phyloP scores from a whole-genome alignment of 1,140 invertebrate genomes.

The Atta colombica region DNA sequence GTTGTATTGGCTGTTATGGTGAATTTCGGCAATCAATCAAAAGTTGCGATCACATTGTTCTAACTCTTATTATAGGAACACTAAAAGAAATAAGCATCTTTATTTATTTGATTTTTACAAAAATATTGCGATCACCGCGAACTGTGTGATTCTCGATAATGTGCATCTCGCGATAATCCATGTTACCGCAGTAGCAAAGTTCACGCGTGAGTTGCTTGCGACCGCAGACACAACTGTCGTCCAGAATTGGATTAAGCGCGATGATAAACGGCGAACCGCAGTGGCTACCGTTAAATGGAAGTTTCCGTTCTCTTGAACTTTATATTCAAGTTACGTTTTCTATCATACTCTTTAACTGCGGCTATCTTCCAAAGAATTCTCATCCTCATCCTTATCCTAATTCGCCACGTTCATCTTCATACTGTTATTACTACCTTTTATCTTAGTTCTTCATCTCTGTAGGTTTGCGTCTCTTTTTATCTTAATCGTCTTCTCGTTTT shows the following conservation, averaged over 20 bases:
- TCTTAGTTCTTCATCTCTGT: background rate
- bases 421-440: background rate
- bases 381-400: constrained; percentile 11
- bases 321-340: constrained; percentile 5
- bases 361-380: background rate
- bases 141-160: constrained; percentile 3
- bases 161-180: constrained; percentile 19
- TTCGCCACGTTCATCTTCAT: constrained; percentile 2
- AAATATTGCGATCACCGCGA: background rate
- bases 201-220: constrained; percentile 68
- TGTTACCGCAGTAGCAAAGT: constrained; percentile 55
- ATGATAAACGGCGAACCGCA: constrained; percentile 69
- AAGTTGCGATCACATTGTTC: no score
- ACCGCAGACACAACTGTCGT: constrained; percentile 68
- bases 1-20: no score
- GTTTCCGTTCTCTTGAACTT: constrained; percentile 62
- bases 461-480: no score
- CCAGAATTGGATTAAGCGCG: constrained; percentile 64
- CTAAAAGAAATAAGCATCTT: background rate
- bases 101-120: background rate
- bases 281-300: constrained; percentile 70
- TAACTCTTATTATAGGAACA: no score
- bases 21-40: no score
- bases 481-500: background rate
- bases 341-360: constrained; percentile 17